Evolutionary conservation across 2,113 vertebrate species (phyloP).

Genomic region (Equus quagga): DNA sequence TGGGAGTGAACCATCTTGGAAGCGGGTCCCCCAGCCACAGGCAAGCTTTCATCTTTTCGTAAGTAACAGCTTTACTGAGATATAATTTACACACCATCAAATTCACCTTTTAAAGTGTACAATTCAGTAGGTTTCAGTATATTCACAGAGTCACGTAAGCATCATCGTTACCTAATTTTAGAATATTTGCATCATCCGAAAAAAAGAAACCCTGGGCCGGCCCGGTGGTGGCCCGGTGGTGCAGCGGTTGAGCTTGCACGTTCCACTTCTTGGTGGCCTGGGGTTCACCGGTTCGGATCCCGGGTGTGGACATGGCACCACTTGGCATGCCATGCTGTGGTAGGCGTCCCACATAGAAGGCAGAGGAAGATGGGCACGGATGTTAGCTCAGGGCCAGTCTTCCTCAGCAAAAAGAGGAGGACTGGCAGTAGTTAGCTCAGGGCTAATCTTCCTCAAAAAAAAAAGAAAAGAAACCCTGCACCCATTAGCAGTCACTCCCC

Average conservation of each 20-base stretch:
- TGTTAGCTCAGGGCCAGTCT: no score
- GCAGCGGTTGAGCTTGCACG: no score
- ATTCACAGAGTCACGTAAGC: not conserved
- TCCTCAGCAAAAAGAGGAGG: no score
- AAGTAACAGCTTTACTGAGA: not conserved
- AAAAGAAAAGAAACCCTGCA: not conserved
- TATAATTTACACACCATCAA: not conserved
- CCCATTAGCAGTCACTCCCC: not conserved
- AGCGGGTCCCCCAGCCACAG: not conserved
- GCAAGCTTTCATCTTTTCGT: not conserved
- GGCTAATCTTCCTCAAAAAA: no score
- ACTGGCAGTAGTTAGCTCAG: no score
- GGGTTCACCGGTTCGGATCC: no score
- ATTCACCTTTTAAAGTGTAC: not conserved
- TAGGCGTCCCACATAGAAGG: no score
- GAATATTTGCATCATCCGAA: not conserved
- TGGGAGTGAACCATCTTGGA: not conserved
- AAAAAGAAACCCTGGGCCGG: not conserved
- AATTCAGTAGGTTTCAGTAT: not conserved
- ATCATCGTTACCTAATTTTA: not conserved
- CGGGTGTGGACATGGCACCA: no score
- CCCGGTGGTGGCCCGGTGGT: no score
- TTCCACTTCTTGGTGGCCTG: no score
- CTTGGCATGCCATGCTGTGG: no score
- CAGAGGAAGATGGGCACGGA: no score